Evolutionary conservation across 2,888 invertebrate genomes (phyloP).

Genomic region (Caradrina kadenii): DNA sequence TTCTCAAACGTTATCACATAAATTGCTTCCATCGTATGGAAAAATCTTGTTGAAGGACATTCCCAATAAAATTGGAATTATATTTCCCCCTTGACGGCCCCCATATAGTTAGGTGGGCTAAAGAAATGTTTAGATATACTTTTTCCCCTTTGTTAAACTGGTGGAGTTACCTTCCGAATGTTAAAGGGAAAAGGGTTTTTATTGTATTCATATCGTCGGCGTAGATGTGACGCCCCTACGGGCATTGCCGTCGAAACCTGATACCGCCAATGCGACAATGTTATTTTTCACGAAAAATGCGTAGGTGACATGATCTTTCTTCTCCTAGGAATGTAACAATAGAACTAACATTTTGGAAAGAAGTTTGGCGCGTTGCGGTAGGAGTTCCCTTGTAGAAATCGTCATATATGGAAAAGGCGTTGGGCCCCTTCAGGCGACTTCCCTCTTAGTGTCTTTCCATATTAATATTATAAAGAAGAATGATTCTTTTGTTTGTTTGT

Average conservation of each 20-base stretch:
- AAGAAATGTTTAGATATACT: slow-evolving; percentile 62
- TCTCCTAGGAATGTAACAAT: slow-evolving; percentile 14
- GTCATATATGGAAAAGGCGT: too few species aligned
- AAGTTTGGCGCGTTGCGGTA: too few species aligned
- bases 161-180: slow-evolving; percentile 49
- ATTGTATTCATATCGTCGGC: slow-evolving; percentile 60
- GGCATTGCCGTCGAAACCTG: slow-evolving; percentile 54
- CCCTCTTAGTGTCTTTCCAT: too few species aligned
- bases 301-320: slow-evolving; percentile 31
- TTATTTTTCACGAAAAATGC: slow-evolving; percentile 50
- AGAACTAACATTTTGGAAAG: too few species aligned
- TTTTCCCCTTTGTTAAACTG: slow-evolving; percentile 56
- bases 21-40: slow-evolving; percentile 88
- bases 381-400: too few species aligned
- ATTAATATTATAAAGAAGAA: too few species aligned
- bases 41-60: slow-evolving; percentile 85
- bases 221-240: slow-evolving; percentile 47
- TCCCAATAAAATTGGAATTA: slow-evolving; percentile 78
- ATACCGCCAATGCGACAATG: slow-evolving; percentile 37
- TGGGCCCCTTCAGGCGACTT: too few species aligned
- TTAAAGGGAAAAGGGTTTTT: slow-evolving; percentile 56
- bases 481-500: too few species aligned
- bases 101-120: slow-evolving; percentile 62
- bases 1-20: slow-evolving; percentile 86
- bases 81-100: slow-evolving; percentile 67